Conservation (phyloP, 2,113 vertebrate genomes). For the Entomyzon cyanotis region DNA sequence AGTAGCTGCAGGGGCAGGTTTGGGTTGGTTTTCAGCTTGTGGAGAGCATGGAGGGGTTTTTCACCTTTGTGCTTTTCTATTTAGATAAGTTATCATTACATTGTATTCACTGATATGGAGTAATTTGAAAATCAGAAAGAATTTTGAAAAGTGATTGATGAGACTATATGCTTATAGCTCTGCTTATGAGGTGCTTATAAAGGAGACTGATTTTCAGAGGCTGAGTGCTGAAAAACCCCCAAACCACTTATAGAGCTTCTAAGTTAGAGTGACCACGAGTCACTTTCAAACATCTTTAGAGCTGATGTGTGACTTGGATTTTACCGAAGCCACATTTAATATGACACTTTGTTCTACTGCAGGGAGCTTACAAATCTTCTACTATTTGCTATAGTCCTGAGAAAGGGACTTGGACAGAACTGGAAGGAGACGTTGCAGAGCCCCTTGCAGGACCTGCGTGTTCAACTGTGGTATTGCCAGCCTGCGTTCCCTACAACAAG, state of each 20-base stretch:
- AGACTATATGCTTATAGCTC: not conserved
- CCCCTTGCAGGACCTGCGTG: slow-evolving; percentile 95
- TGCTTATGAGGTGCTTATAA: not conserved
- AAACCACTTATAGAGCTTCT: not conserved
- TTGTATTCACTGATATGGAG: not conserved
- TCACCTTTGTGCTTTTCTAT: not conserved
- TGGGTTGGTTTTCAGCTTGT: not conserved
- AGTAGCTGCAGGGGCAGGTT: not conserved
- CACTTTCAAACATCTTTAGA: not conserved
- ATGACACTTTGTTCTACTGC: slow-evolving; percentile 46
- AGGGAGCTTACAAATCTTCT: slow-evolving; percentile 99
- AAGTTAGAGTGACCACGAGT: not conserved
- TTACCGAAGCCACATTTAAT: not conserved
- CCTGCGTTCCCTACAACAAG: slow-evolving; percentile 96
- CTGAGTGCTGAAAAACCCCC: not conserved
- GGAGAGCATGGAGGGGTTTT: not conserved
- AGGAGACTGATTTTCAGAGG: not conserved
- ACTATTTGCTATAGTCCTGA: slow-evolving; percentile 99
- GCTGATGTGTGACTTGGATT: not conserved
- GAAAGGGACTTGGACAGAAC: slow-evolving; percentile 95
- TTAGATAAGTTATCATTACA: not conserved
- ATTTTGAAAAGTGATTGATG: not conserved
- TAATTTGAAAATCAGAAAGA: not conserved
- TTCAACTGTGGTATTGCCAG: slow-evolving; percentile 91
- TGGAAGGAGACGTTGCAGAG: slow-evolving; percentile 97